Conservation (phyloP, 2,113 vertebrate genomes). For the Megaceryle torquata region DNA sequence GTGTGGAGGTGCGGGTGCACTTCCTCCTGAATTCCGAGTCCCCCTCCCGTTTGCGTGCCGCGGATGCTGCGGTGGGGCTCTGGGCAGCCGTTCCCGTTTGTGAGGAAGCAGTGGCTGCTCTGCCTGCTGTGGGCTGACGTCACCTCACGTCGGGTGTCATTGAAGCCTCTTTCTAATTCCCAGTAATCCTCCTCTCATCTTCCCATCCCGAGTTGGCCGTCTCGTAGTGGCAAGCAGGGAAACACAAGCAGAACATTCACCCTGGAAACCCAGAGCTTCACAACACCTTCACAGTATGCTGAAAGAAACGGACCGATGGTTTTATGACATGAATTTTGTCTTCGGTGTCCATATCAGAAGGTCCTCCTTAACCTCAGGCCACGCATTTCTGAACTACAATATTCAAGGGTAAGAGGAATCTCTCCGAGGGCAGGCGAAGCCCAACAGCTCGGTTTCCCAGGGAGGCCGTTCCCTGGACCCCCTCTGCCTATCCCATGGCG, state of each 20-base stretch:
- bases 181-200: not conserved
- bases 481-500: not conserved
- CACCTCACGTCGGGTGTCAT: not conserved
- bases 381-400: rapidly evolving
- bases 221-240: not conserved
- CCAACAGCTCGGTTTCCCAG: not conserved
- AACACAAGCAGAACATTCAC: not conserved
- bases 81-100: not conserved
- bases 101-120: not conserved
- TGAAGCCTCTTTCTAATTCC: not conserved
- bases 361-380: not conserved
- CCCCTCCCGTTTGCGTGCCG: not conserved
- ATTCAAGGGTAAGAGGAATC: rapidly evolving
- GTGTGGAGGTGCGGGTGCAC: not conserved
- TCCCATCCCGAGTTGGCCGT: not conserved
- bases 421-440: not conserved
- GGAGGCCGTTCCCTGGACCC: rapidly evolving
- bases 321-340: not conserved
- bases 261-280: not conserved
- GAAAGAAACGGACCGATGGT: not conserved
- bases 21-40: not conserved
- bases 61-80: not conserved
- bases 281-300: not conserved
- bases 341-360: not conserved
- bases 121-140: not conserved